Evolutionary conservation across 2,888 invertebrate species (phyloP), one percentile per base, ranked within the genome.

Genomic region (Parnassius glacialis): DNA sequence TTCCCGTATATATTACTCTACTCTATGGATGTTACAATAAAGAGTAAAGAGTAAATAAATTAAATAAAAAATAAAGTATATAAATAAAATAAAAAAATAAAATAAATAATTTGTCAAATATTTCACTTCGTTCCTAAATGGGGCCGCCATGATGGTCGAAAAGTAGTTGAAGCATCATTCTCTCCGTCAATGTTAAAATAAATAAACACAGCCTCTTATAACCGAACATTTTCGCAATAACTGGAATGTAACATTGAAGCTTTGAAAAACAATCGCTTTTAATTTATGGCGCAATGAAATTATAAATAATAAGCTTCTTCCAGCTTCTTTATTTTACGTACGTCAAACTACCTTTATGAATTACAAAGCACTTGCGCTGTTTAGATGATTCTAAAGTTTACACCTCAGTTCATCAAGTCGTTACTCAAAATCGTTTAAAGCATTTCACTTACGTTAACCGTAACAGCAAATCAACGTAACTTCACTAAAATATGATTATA

Each of bases 401-500:
- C 68, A 65, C 61, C 61, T 65, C 70, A 76, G 74, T 78, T 76
- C 76, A 83, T 80, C 76, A 79, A 80, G 78, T 80, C 73, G 81
- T 83, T 79, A 78, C 72, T 82, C 80, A 78, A 74, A 69, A 68
- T 62, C 59, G 58, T 68, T 67, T 70, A 67, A 64, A 62, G 64
- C 60, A 63, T 62, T 59, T 56, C 61, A 65, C 66, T 67, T 64
- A 69, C 61, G 59, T 64, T 64, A 69, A 68, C 65, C 62, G 65
- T 64, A 69, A 68, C 65, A 62, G 69, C 77, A 82, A 80, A 82
- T 81, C 78, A 79, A 76, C 74, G 69, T 73, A 77, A 78, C 71
- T 73, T 70, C 74, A 79, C 78, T 81, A 78, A 85, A 84, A 78
- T 85, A 85, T 80, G 85, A 83, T 81, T 84, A 87, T 89, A 88